Conservation (phyloP, 2,888 invertebrate genomes). For the Nomada fabriciana region DNA sequence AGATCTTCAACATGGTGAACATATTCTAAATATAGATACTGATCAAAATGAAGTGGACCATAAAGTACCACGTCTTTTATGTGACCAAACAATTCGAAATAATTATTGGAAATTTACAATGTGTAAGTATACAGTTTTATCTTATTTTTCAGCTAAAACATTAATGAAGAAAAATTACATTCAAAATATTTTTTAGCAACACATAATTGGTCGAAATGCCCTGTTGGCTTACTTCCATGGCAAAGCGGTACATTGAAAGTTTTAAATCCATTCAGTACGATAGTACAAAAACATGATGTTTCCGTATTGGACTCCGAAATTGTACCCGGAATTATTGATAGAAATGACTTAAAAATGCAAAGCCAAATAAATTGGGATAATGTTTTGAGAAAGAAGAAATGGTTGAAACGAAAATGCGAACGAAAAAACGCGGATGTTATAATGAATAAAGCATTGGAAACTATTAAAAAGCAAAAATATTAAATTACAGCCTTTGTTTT, state of each 20-base stretch:
- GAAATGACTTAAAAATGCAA: conserved; percentile 67
- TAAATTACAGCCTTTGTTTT: neutral
- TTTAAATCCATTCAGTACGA: conserved; percentile 54
- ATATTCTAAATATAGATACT: neutral
- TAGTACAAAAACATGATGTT: conserved; percentile 39
- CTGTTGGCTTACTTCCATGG: conserved; percentile 86
- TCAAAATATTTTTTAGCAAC: conserved; percentile 70
- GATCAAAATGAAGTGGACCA: conserved; percentile 5
- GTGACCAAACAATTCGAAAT: conserved; percentile 74
- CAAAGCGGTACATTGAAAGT: conserved; percentile 76
- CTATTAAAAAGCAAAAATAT: conserved; percentile 62
- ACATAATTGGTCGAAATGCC: conserved; percentile 84
- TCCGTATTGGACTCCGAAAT: conserved; percentile 64
- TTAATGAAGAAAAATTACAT: neutral
- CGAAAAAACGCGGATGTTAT: conserved; percentile 64
- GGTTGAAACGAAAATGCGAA: conserved; percentile 68
- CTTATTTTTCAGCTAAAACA: neutral
- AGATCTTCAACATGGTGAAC: conserved; percentile 79
- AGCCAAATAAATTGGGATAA: conserved; percentile 79
- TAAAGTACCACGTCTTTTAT: conserved; percentile 51
- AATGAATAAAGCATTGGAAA: conserved; percentile 74
- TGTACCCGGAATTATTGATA: conserved; percentile 76
- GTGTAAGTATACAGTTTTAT: conserved; percentile 55
- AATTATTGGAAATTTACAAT: conserved; percentile 73
- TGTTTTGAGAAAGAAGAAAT: conserved; percentile 74